Percentiles rank a stretch among this genome's conserved stretches.
Conservation (phyloP, 2,888 invertebrate genomes). For the Idaea biselata region DNA sequence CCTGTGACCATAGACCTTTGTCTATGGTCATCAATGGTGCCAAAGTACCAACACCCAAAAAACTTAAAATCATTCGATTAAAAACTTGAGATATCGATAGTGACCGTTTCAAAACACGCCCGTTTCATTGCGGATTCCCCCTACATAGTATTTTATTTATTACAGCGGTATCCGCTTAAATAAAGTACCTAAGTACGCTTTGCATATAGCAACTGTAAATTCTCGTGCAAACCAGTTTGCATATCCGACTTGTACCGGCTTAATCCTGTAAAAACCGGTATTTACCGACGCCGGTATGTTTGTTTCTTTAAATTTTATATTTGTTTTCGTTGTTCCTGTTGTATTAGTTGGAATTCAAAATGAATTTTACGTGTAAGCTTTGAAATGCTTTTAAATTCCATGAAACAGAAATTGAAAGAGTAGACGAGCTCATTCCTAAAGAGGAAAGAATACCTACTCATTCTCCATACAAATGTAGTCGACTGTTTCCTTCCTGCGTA, state of each 20-base stretch:
- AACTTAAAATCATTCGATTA: too few species aligned
- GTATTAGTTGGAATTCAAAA: background rate
- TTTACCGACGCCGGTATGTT: conserved; percentile 48
- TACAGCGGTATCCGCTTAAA: background rate
- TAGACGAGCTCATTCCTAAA: too few species aligned
- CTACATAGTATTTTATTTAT: background rate
- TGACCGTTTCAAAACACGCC: too few species aligned
- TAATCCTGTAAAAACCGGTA: conserved; percentile 62
- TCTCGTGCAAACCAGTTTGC: conserved; percentile 58
- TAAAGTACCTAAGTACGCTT: conserved; percentile 23
- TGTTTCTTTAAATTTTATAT: conserved; percentile 6
- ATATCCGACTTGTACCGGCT: conserved; percentile 46
- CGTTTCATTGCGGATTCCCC: too few species aligned
- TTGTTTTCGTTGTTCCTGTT: conserved; percentile 6
- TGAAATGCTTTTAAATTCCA: background rate
- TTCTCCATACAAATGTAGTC: too few species aligned
- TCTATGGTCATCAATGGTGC: too few species aligned
- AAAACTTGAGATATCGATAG: too few species aligned
- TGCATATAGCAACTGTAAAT: conserved; percentile 53
- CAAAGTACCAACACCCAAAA: too few species aligned
- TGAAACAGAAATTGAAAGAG: background rate
- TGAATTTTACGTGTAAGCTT: background rate
- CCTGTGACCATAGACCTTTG: too few species aligned
- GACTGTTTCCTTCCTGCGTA: too few species aligned
- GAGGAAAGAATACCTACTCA: too few species aligned